Evolutionary conservation across 2,113 vertebrate genomes (phyloP).

Genomic region (Gavialis gangeticus): DNA sequence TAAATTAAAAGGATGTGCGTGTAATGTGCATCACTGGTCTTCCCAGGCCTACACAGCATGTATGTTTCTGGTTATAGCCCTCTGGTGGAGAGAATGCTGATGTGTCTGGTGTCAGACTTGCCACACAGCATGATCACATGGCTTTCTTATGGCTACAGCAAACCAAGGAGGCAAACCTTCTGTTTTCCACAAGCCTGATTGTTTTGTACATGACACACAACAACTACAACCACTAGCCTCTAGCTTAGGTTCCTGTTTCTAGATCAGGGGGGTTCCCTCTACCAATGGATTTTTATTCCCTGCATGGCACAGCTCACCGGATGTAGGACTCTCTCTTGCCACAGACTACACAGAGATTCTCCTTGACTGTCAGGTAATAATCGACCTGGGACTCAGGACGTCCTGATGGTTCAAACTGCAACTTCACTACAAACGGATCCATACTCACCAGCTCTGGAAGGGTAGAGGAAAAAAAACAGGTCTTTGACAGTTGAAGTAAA

Average conservation of each 20-base stretch:
- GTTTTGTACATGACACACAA: background rate
- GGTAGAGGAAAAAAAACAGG: background rate
- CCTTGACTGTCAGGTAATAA: constrained; percentile 95
- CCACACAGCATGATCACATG: background rate
- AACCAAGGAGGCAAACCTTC: background rate
- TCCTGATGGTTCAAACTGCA: constrained; percentile 95
- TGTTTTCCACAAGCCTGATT: background rate
- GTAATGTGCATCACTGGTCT: background rate
- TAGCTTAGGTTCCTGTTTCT: no score
- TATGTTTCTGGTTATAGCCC: accelerated
- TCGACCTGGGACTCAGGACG: constrained; percentile 94
- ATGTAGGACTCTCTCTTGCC: constrained; percentile 96
- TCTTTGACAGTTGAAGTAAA: background rate
- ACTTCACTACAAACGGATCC: constrained; percentile 92
- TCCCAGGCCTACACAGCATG: background rate
- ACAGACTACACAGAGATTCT: constrained; percentile 97
- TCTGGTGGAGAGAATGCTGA: background rate
- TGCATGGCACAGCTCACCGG: constrained; percentile 81
- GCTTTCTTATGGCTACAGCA: background rate
- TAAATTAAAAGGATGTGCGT: no score
- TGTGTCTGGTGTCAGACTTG: background rate
- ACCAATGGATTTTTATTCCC: background rate
- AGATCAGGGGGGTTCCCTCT: background rate
- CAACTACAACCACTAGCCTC: background rate
- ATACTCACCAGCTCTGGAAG: constrained; percentile 89